Percentiles rank a stretch among this genome's conserved stretches.
Conservation (phyloP, 2,113 vertebrate genomes). For the Calyptommatus sinebrachiatus region DNA sequence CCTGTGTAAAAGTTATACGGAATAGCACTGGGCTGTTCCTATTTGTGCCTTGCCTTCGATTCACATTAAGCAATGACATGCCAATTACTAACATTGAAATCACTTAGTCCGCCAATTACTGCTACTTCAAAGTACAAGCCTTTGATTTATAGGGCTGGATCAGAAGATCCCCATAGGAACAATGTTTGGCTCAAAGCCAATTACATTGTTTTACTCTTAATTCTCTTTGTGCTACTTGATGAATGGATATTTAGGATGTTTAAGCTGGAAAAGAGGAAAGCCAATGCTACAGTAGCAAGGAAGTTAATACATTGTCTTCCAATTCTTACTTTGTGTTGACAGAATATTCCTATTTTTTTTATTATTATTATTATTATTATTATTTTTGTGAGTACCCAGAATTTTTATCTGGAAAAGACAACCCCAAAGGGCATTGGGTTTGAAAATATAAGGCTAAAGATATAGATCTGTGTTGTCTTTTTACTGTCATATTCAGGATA, state of each 20-base stretch:
- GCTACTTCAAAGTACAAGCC: constrained; percentile 33
- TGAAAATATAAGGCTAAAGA: background rate
- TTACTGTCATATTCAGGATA: background rate
- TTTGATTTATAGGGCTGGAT: constrained; percentile 49
- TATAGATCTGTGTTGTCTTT: background rate
- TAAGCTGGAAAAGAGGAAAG: constrained; percentile 36
- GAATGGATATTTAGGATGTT: constrained; percentile 42
- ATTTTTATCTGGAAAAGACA: background rate
- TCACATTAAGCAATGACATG: constrained; percentile 38
- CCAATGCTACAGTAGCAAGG: background rate
- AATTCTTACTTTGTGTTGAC: constrained; percentile 2
- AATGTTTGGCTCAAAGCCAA: constrained; percentile 32
- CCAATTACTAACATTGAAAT: constrained; percentile 50
- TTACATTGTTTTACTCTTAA: background rate
- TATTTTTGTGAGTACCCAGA: background rate
- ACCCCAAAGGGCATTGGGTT: background rate
- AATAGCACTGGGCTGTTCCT: constrained; percentile 27
- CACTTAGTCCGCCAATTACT: constrained; percentile 42
- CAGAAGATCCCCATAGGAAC: constrained; percentile 39
- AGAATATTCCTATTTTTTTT: background rate
- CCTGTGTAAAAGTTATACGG: constrained; percentile 34
- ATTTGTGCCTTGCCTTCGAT: constrained; percentile 42
- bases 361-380: too few relatives aligned
- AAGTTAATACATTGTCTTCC: constrained; percentile 22
- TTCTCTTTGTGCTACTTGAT: constrained; percentile 13